Base-by-base conservation (phyloP, 2,113 vertebrate species). In the Neogale vison region DNA sequence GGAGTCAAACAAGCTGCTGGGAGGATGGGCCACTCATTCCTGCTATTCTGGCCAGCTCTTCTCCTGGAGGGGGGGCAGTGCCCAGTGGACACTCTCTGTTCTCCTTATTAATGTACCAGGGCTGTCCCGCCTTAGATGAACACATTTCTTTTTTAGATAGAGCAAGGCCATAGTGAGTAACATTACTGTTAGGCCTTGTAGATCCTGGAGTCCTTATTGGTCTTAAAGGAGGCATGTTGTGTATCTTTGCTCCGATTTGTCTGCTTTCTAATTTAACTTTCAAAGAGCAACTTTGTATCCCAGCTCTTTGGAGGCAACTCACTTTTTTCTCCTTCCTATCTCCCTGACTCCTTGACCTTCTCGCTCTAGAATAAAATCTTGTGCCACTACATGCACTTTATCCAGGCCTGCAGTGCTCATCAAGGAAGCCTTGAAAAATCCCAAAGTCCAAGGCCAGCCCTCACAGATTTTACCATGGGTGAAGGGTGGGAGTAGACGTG, bases 261-360 rank as follows among this genome's bases (percentile, higher is more conserved):
- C 88, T 83, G 83, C 88, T 52, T 82, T 72, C 65, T 82, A 74
- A 82, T 87, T 80, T 61, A 71, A 89, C 29, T 97, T 72, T 84
- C 77, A 83, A 88, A 82, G 85, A 29, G 36, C 26, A 31, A 76
- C 3, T 76, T 88, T 83, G 77, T 57, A 76, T 57, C 65, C 79
- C 63, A 86, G 4, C 26, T 14, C 29, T 57, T 95, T 42, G 45
- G 20, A 47, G 15, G 24, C 29, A 86, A 47, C 76, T 91, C 74
- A 52, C 31, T 69, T 83, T 59, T 24, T 95, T 89, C 57, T 47
- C 86, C 72, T 85, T 79, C 71, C 71, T 88, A 77, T 26, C 31
- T 71, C 29, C 2, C 50, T 52, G 50, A 52, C 50, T 17, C 50
- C 52, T 20, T 74, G 47, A 74, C 67, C 36, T 94, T 88, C 50